Evolutionary conservation across 1,140 invertebrate species (phyloP).

Genomic region (Paracyclopina nana): DNA sequence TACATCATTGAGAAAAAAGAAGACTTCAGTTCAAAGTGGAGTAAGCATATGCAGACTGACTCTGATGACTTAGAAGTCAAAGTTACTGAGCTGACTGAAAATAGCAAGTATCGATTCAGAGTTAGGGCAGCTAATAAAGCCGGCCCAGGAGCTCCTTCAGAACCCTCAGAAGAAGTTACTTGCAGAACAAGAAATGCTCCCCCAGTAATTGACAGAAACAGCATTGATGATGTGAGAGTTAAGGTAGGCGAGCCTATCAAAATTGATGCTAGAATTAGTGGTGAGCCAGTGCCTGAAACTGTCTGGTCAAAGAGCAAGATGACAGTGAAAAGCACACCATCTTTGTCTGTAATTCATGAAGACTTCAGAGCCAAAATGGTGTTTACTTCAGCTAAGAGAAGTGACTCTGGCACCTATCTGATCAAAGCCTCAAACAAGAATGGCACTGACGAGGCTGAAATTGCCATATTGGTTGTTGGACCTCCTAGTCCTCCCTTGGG

Average conservation of each 20-base stretch:
- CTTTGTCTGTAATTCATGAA: constrained; percentile 59
- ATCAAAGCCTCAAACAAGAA: constrained; percentile 76
- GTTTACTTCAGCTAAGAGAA: constrained; percentile 65
- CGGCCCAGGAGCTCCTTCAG: constrained; percentile 59
- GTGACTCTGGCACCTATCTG: constrained; percentile 70
- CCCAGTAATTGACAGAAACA: constrained; percentile 68
- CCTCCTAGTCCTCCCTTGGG: constrained; percentile 62
- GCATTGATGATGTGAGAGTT: constrained; percentile 58
- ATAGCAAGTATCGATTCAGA: constrained; percentile 96
- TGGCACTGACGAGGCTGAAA: constrained; percentile 66
- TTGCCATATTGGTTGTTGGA: constrained; percentile 73
- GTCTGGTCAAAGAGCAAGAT: constrained; percentile 57
- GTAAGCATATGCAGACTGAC: constrained; percentile 63
- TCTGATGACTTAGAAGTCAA: constrained; percentile 44
- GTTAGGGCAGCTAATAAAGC: constrained; percentile 88
- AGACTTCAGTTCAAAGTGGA: constrained; percentile 73
- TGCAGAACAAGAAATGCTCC: constrained; percentile 68
- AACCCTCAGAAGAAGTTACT: constrained; percentile 55
- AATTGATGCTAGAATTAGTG: constrained; percentile 60
- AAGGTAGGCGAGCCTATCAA: constrained; percentile 69
- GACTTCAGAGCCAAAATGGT: constrained; percentile 70
- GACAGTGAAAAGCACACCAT: constrained; percentile 49
- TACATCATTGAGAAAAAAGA: constrained; percentile 95
- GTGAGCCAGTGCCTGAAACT: constrained; percentile 70
- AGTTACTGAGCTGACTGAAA: constrained; percentile 74